Evolutionary conservation across 1,140 invertebrate species (phyloP).

Genomic region (Drosophila tani): DNA sequence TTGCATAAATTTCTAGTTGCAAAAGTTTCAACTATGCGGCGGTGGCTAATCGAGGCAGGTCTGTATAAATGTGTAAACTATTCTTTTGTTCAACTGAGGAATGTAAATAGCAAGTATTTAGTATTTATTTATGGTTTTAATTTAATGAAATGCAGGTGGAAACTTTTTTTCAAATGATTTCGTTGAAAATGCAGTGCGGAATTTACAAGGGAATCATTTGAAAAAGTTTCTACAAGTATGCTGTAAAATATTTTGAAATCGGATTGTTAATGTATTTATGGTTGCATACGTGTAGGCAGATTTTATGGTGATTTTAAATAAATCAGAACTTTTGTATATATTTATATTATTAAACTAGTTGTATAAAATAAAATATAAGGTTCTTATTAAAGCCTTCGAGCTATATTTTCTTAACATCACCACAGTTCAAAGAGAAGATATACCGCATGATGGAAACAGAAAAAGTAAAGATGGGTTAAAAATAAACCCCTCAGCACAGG

Average conservation of each 20-base stretch:
- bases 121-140: background rate
- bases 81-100: background rate
- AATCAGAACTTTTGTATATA: too few relatives aligned
- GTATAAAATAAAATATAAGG: too few relatives aligned
- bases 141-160: too few relatives aligned
- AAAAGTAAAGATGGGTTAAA: background rate
- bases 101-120: background rate
- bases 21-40: constrained; percentile 44
- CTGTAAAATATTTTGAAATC: too few relatives aligned
- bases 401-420: background rate
- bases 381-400: background rate
- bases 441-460: too few relatives aligned
- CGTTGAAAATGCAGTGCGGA: too few relatives aligned
- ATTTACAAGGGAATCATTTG: background rate
- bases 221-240: background rate
- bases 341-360: too few relatives aligned
- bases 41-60: constrained; percentile 1
- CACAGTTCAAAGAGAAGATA: background rate
- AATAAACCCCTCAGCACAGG: constrained; percentile 20
- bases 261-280: too few relatives aligned
- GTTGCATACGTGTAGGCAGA: too few relatives aligned
- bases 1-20: constrained; percentile 66
- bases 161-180: background rate
- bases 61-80: constrained; percentile 2
- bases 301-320: too few relatives aligned